phyloP scores from a whole-genome alignment of 2,797 vertebrate genomes.

The Champsocephalus gunnari region DNA sequence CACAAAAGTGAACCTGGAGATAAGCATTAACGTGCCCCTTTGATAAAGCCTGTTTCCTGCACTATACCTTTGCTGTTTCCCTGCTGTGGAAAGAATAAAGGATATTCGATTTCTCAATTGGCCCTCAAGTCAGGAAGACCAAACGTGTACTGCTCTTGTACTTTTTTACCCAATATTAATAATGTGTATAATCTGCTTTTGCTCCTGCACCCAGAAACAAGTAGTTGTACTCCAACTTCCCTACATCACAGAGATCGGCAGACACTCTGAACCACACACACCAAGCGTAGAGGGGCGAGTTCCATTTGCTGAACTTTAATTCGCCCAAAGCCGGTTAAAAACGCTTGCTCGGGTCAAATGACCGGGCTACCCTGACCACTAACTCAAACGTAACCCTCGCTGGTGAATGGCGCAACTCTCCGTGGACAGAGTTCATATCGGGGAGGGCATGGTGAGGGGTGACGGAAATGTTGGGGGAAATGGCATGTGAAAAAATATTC shows the following conservation, averaged over 20 bases:
- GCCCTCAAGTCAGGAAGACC: not conserved
- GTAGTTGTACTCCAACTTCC: slow-evolving; percentile 23
- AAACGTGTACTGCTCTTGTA: not conserved
- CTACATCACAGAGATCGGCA: slow-evolving; percentile 32
- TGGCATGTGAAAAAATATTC: slow-evolving; percentile 22
- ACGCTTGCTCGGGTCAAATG: slow-evolving; percentile 42
- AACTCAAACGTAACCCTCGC: slow-evolving; percentile 30
- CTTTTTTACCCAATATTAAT: not conserved
- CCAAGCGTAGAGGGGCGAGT: slow-evolving; percentile 2
- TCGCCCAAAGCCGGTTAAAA: slow-evolving; percentile 50
- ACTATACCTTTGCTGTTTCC: no score
- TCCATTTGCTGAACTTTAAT: slow-evolving; percentile 42
- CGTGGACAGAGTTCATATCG: not conserved
- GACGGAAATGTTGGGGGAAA: not conserved
- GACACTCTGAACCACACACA: slow-evolving; percentile 7
- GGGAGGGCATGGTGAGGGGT: not conserved
- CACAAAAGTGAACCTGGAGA: no score
- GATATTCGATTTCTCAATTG: no score
- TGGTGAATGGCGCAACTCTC: not conserved
- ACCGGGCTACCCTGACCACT: slow-evolving; percentile 21
- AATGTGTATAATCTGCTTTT: not conserved
- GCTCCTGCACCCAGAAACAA: slow-evolving; percentile 28
- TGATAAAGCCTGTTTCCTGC: no score
- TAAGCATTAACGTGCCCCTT: no score
- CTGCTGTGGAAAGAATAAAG: no score